Conservation (phyloP, 2,113 vertebrate genomes). For the Ptyas mucosa region DNA sequence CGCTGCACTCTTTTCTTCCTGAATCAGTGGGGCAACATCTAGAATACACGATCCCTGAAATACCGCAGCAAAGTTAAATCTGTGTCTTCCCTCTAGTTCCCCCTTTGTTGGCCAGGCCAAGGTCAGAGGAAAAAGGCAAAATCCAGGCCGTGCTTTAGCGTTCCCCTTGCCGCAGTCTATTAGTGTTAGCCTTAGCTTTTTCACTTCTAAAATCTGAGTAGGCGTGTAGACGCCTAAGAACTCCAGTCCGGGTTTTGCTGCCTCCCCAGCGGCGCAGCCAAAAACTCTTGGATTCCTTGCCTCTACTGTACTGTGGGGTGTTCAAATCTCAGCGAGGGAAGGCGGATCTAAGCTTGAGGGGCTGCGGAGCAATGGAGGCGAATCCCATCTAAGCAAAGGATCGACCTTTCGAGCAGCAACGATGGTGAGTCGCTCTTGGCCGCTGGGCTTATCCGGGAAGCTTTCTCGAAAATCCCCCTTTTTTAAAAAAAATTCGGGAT, state of each 20-base stretch:
- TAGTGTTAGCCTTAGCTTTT: background rate
- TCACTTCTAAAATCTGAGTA: background rate
- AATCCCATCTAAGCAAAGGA: background rate
- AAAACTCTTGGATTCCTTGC: background rate
- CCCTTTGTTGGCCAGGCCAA: background rate
- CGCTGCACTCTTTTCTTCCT: background rate
- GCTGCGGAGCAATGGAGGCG: constrained; percentile 34
- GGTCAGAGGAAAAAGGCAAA: background rate
- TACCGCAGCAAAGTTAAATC: background rate
- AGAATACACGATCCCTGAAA: background rate
- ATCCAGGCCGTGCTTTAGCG: background rate
- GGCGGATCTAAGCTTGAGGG: background rate
- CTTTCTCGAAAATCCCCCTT: background rate
- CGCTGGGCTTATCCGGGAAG: background rate
- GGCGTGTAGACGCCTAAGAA: background rate
- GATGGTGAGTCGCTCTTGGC: constrained; percentile 43
- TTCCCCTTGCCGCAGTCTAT: background rate
- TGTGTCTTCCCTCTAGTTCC: too few species aligned
- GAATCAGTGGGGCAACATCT: background rate
- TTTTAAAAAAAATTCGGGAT: background rate
- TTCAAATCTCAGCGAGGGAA: constrained; percentile 35
- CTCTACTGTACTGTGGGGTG: constrained; percentile 17
- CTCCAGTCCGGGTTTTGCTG: constrained; percentile 45
- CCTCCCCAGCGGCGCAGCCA: constrained; percentile 5
- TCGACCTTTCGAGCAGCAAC: constrained; percentile 1